Percentiles rank a stretch among this genome's conserved stretches.
These are phyloP conservation scores for Toxotes lorentzi DNA, from an alignment of 2,797 vertebrate species.

Conservation along the genomic window DNA sequence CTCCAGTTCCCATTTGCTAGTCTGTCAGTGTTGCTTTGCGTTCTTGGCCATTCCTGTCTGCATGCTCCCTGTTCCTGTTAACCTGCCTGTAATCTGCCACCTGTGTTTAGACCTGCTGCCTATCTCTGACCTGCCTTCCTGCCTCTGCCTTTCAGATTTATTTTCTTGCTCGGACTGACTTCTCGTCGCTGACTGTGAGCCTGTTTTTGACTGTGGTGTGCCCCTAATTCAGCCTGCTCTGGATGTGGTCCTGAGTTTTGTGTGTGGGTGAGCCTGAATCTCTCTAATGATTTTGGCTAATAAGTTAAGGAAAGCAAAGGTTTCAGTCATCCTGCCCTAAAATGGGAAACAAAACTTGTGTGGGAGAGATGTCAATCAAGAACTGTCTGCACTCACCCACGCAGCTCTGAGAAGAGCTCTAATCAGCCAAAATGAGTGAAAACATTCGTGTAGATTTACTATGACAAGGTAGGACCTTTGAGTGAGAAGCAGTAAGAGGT, in stretches of 20 bases:
- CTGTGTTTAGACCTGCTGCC: slow-evolving; percentile 15
- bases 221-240: not conserved
- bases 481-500: not conserved
- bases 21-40: slow-evolving; percentile 6
- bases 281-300: not conserved
- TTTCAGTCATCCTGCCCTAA: not conserved
- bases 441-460: not conserved
- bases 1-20: not conserved
- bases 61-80: not conserved
- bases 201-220: not conserved
- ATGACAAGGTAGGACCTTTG: not conserved
- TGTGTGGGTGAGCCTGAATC: not conserved
- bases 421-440: not conserved
- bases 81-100: slow-evolving; percentile 18
- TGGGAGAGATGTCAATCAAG: not conserved
- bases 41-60: not conserved
- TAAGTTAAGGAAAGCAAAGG: not conserved
- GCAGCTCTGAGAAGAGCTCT: not conserved
- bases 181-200: not conserved
- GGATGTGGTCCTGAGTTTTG: not conserved
- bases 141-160: not conserved
- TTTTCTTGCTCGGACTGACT: not conserved
- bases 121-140: not conserved
- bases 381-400: not conserved
- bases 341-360: not conserved